phyloP scores from a whole-genome alignment of 2,797 vertebrate genomes.

The Brotula barbata region DNA sequence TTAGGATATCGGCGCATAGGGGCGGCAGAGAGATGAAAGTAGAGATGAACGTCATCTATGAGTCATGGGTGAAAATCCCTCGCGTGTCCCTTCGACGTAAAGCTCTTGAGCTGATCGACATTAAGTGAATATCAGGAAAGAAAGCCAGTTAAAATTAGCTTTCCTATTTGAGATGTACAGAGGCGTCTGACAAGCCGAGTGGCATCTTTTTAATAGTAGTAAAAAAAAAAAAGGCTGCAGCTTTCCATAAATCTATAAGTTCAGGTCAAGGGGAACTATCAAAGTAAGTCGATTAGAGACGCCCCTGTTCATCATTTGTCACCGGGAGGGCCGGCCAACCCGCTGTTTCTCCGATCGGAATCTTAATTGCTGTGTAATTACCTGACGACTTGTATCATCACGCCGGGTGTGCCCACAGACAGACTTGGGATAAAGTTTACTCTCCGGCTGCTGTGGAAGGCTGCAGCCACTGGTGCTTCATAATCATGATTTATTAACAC shows the following conservation, averaged over 20 bases:
- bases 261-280: constrained; percentile 68
- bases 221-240: constrained; percentile 23
- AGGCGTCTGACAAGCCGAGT: constrained; percentile 38
- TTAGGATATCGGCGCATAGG: too few relatives aligned
- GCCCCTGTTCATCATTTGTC: constrained; percentile 62
- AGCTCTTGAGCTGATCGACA: constrained; percentile 39
- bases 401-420: constrained; percentile 65
- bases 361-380: constrained; percentile 76
- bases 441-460: constrained; percentile 59
- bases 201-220: constrained; percentile 19
- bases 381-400: constrained; percentile 66
- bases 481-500: constrained; percentile 84
- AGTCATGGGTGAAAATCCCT: constrained; percentile 52
- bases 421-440: constrained; percentile 60
- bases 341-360: constrained; percentile 69
- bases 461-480: constrained; percentile 68
- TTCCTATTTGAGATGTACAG: constrained; percentile 35
- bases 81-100: constrained; percentile 30
- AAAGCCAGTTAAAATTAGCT: constrained; percentile 49
- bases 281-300: constrained; percentile 57
- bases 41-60: constrained; percentile 45
- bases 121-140: constrained; percentile 33
- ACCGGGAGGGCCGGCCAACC: constrained; percentile 57
- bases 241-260: constrained; percentile 54
- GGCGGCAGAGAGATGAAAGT: constrained; percentile 41